These are phyloP conservation scores for Tangara arthus DNA, from an alignment of 2,797 vertebrate genomes.

Conservation along the genomic window DNA sequence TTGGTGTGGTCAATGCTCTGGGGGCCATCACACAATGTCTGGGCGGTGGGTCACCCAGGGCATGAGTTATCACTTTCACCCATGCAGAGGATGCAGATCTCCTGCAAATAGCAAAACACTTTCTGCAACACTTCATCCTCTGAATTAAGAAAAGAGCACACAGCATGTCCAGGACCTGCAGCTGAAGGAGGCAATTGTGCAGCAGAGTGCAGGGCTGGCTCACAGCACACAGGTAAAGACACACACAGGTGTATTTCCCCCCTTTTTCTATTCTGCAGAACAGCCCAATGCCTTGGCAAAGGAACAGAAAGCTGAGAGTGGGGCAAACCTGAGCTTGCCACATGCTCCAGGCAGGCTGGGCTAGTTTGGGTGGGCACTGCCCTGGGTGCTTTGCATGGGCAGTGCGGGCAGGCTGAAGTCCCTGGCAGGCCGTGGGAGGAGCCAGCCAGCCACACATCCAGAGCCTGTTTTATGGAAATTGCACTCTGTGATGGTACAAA, in stretches of 20 bases:
- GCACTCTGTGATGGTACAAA: neutral
- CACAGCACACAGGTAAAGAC: neutral
- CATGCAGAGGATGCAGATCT: neutral
- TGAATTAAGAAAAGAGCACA: neutral
- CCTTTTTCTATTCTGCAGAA: neutral
- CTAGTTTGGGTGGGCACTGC: neutral
- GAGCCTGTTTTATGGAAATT: neutral
- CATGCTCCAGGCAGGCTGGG: neutral
- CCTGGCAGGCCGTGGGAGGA: neutral
- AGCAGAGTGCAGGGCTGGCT: neutral
- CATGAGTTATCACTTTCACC: neutral
- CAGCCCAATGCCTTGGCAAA: neutral
- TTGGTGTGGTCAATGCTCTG: rapidly evolving
- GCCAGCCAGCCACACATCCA: rapidly evolving
- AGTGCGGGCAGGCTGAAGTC: rapidly evolving
- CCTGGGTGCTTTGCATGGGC: rapidly evolving
- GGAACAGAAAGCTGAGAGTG: neutral
- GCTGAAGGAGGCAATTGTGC: rapidly evolving
- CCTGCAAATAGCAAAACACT: neutral
- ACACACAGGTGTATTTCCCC: neutral
- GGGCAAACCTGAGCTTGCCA: neutral
- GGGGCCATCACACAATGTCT: neutral
- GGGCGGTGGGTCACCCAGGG: neutral
- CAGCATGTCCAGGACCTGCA: neutral
- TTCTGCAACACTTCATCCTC: neutral